phyloP scores from a whole-genome alignment of 2,113 vertebrate species.

The Xiphias gladius region DNA sequence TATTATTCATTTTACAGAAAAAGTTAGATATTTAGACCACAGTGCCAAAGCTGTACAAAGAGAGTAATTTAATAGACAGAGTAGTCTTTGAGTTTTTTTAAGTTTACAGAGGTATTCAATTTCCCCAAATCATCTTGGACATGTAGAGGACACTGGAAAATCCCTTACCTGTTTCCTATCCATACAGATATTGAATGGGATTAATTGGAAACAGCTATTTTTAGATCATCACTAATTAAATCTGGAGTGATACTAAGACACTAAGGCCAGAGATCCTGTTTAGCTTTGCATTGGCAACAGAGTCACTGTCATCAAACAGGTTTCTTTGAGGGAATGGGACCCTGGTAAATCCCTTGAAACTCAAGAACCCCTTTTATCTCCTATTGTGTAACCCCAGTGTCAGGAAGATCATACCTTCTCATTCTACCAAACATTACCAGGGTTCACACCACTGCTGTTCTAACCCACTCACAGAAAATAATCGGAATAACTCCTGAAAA shows the following conservation, averaged over 20 bases:
- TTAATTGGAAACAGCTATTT: conserved; percentile 58
- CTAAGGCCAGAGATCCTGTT: conserved; percentile 50
- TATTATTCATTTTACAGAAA: conserved; percentile 1
- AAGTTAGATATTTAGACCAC: background rate
- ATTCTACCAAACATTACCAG: conserved; percentile 8
- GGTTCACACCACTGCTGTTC: conserved; percentile 8
- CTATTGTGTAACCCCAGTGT: conserved; percentile 37
- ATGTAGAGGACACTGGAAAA: background rate
- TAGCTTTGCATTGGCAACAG: conserved; percentile 19
- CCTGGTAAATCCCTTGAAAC: conserved; percentile 73
- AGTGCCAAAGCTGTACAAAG: background rate
- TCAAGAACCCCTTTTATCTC: conserved; percentile 61
- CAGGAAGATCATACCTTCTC: conserved; percentile 38
- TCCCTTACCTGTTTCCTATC: conserved; percentile 28
- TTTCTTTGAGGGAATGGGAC: conserved; percentile 64
- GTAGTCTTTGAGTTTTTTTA: background rate
- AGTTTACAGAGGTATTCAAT: background rate
- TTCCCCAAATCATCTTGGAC: conserved; percentile 12
- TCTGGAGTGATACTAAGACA: conserved; percentile 47
- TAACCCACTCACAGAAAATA: conserved; percentile 31
- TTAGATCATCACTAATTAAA: conserved; percentile 49
- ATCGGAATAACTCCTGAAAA: conserved; percentile 9
- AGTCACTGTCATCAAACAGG: conserved; percentile 55
- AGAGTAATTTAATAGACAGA: background rate
- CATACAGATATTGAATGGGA: conserved; percentile 39